Base-by-base conservation (phyloP, 2,797 vertebrate species). In the Nyctibius grandis region DNA sequence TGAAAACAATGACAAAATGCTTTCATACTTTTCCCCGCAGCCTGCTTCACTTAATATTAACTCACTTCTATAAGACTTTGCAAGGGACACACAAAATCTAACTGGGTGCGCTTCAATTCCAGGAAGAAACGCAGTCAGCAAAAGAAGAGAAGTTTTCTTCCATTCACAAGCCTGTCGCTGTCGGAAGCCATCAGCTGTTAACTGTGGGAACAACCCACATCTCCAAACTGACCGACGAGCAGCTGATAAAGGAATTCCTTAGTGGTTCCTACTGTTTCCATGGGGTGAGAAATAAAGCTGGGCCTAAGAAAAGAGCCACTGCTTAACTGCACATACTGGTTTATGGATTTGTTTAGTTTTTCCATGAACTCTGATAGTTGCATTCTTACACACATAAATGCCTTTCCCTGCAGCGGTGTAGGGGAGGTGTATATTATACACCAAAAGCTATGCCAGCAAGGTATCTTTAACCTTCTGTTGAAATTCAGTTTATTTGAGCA, bases 221-320 rank as follows among this genome's bases (percentile, higher is more conserved):
- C 96, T 99, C 99, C 84, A 99, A 99, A 48, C 56, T 99, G 94
- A 99, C 99, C 0, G 99, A 99, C 21, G 99, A 99, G 72, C 99
- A 99, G 81, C 99, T 99, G 20, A 99, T 99, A 95, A 99, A 99
- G 95, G 99, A 99, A 95, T 99, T 99, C 96, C 99, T 99, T 60
- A 99, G 99, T 61, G 99, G 99, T 54, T 99, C 99, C 3, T 99
- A 99, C 95, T 99, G 99, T 96, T 98, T 99, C 95, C 99, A 99
- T 9, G 99, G 99, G 98, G 99, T 99, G 93, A 99, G 98, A 64
- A 91, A 65, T 75, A 48, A 95, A 85, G 48, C 74, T 53, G 5
- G 1, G 0, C 33, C 6, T 25, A 17, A 51, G 42, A 38, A 68
- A 88, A 15, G 8, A 63, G 57, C 22, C 67, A 11, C 33, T 75